These are phyloP conservation scores for Aplocera efformata DNA, from an alignment of 2,888 invertebrate species.

Conservation along the genomic window DNA sequence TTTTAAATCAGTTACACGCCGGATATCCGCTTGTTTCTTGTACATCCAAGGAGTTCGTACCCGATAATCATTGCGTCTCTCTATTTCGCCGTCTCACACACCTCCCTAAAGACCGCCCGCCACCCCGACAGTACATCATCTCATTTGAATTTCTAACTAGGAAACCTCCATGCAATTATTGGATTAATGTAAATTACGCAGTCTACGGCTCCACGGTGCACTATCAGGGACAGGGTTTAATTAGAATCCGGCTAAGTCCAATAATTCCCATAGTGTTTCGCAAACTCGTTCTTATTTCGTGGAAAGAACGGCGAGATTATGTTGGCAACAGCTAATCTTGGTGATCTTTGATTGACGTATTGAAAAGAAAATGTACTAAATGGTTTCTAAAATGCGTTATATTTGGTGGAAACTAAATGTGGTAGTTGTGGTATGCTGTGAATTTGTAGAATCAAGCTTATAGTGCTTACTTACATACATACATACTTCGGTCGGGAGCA, in stretches of 20 bases:
- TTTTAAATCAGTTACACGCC: no score
- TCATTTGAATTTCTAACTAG: constrained; percentile 96
- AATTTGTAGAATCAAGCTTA: no score
- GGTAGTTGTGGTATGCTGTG: no score
- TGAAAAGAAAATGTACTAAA: background rate
- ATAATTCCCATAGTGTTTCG: constrained; percentile 62
- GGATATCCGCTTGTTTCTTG: no score
- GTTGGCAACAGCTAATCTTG: constrained; percentile 16
- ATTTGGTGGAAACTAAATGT: no score
- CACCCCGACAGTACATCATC: constrained; percentile 84
- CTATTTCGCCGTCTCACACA: constrained; percentile 53
- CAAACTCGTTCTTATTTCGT: constrained; percentile 47
- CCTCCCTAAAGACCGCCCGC: constrained; percentile 59
- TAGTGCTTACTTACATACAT: no score
- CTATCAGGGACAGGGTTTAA: constrained; percentile 79
- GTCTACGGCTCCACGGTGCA: constrained; percentile 83
- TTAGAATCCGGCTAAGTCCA: constrained; percentile 78
- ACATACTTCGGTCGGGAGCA: no score
- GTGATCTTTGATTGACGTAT: constrained; percentile 19
- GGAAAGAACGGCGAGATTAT: constrained; percentile 38
- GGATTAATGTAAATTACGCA: constrained; percentile 96
- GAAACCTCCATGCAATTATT: constrained; percentile 96
- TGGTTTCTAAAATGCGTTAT: no score
- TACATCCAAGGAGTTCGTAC: constrained; percentile 11
- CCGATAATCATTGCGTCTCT: constrained; percentile 45